Conservation (phyloP, 1,140 invertebrate genomes). For the Rhysida immarginata region DNA sequence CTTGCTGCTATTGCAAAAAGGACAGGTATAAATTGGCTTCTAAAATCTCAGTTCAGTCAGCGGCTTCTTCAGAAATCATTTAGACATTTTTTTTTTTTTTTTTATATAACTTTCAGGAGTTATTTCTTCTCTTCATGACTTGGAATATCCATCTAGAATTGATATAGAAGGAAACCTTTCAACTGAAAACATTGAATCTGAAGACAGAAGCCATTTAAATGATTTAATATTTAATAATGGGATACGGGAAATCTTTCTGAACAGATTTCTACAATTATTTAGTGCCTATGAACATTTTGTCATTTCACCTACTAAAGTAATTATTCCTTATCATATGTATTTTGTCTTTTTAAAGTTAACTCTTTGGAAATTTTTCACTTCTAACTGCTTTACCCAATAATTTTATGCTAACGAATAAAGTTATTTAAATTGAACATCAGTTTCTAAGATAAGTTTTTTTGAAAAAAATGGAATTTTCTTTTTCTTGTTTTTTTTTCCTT, state of each 20-base stretch:
- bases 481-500: neutral
- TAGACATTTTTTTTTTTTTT: neutral
- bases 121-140: constrained; percentile 27
- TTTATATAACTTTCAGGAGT: constrained; percentile 19
- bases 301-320: constrained; percentile 73
- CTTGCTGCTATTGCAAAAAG: constrained; percentile 62
- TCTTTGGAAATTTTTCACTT: no score
- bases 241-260: constrained; percentile 85
- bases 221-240: constrained; percentile 82
- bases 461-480: no score
- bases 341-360: neutral
- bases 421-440: no score
- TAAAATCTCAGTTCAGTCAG: no score
- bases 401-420: no score
- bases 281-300: constrained; percentile 92
- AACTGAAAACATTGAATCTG: constrained; percentile 12
- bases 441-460: no score
- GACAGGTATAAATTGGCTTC: no score
- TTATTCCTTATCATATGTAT: neutral
- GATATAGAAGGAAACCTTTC: constrained; percentile 12
- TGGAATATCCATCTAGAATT: constrained; percentile 17
- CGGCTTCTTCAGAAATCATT: neutral
- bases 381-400: no score
- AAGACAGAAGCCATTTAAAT: constrained; percentile 55
- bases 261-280: constrained; percentile 92